Base-by-base conservation (phyloP, 1,140 invertebrate species). In the Scylla paramamosain region DNA sequence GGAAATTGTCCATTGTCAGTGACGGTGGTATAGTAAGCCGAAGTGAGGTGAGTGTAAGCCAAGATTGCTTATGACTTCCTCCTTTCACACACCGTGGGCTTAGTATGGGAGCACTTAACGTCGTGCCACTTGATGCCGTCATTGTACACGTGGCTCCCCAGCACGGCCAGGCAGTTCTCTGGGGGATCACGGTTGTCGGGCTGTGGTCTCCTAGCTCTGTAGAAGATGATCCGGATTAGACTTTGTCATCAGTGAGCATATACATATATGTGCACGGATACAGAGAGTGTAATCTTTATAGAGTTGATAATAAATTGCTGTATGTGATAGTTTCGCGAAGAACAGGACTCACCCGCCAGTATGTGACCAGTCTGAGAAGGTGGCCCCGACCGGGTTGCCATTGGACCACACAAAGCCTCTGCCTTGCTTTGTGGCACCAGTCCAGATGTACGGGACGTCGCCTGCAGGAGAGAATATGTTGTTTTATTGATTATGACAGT, bases 101-200 rank as follows among this genome's bases (percentile, higher is more conserved):
- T 98, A 96, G 98, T 98, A 96, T 98, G 98, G 96, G 98, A 98
- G 96, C 98, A 98, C 95, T 98, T 98, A 32, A 98, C 98, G 96
- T 98, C 98, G 96, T 98, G 98, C 98, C 98, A 98, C 96, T 98
- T 98, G 83, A 98, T 98, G 31, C 98, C 98, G 96, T 98, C 98
- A 93, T 98, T 98, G 97, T 98, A 98, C 97, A 98, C 98, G 96
- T 98, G 39, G 16, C 16, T 98, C 97, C 98, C 98, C 46, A 98
- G 97, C 83, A 98, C 97, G 0, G 98, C 98, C 32, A 98, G 96
- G 96, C 98, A 98, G 45, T 52, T 77, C 67, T 93, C 91, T 96
- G 98, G 98, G 96, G 98, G 98, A 29, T 96, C 89, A n/a, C 91
- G 90, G 52, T 96, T 95, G 59, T 96, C 93, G 8, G 93, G 93